Conservation (phyloP, 2,797 vertebrate species). For the Rhinatrema bivittatum region DNA sequence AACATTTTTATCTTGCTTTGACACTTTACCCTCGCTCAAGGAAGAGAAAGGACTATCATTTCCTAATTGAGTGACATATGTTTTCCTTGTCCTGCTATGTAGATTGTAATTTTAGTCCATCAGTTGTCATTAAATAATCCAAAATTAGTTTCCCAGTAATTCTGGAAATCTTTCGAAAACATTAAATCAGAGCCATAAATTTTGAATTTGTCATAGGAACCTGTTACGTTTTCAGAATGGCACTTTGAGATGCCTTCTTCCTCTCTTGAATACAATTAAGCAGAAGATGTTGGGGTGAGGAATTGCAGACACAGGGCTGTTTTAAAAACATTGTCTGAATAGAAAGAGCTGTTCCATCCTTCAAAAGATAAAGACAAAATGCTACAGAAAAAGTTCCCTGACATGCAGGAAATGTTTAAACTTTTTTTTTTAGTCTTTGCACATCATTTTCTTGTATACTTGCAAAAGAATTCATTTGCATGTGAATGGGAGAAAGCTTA, state of each 20-base stretch:
- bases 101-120: no score
- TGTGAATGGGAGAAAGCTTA: slow-evolving; percentile 37
- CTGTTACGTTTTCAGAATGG: slow-evolving; percentile 33
- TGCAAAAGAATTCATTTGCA: slow-evolving; percentile 46
- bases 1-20: no score
- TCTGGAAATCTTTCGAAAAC: no score
- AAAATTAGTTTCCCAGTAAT: no score
- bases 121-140: no score
- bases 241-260: slow-evolving; percentile 28
- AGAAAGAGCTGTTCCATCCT: slow-evolving; percentile 49
- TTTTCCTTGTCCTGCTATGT: no score
- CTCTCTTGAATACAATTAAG: slow-evolving; percentile 35
- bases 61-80: no score
- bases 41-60: slow-evolving; percentile 4
- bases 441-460: slow-evolving; percentile 37
- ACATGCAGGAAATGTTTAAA: slow-evolving; percentile 43
- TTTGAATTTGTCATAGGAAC: slow-evolving; percentile 26
- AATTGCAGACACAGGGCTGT: slow-evolving; percentile 37
- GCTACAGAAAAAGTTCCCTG: slow-evolving; percentile 30
- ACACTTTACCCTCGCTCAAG: no score
- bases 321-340: slow-evolving; percentile 38
- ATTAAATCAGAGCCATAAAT: slow-evolving; percentile 29
- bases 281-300: slow-evolving; percentile 12
- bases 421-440: slow-evolving; percentile 43
- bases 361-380: slow-evolving; percentile 39